Base-by-base conservation (phyloP, 2,113 vertebrate genomes). In the Sardina pilchardus region DNA sequence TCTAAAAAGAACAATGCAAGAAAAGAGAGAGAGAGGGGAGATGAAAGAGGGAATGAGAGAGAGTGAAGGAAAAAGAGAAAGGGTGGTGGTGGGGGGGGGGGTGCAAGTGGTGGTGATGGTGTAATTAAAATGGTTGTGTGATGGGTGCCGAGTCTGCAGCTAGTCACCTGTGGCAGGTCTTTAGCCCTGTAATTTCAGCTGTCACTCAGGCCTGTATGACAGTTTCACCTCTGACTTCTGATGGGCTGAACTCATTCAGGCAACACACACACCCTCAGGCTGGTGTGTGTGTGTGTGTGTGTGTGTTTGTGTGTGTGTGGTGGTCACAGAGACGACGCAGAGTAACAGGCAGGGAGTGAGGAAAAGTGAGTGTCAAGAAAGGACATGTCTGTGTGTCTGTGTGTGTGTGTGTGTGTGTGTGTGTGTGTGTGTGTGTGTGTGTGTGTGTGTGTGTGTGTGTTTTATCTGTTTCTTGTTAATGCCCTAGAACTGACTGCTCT, bases 111-210 rank as follows among this genome's bases (percentile, higher is more conserved):
- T 19, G 80, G 87, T 84, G 78, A 39, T 53, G 56, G 19, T 78
- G 39, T 86, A 87, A 88, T 86, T 89, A 47, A 87, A 83, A 83
- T 81, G 81, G 45, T 83, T 86, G 39, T 85, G 83, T 87, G 67
- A 87, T 82, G 71, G 87, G 67, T 84, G 78, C 85, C 87, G 90
- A 87, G 87, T 85, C 88, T 91, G 75, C 84, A 92, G 91, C 92
- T 91, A 92, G 82, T 94, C 90, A 91, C 88, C 89, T 56, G 45
- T 93, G 91, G 93, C 91, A 91, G 91, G 88, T 93, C 89, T 91
- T 90, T 88, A 91, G 90, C 90, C 91, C 90, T 90, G 85, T 92
- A 94, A 94, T 94, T 94, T 92, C 89, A 89, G 88, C 89, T 90
- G 91, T 93, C 92, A 91, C 87, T 93, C 91, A 88, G 84, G 84